Evolutionary conservation across 2,888 invertebrate species (phyloP), one percentile per base, ranked within the genome.

Genomic region (Nudaria mundana): DNA sequence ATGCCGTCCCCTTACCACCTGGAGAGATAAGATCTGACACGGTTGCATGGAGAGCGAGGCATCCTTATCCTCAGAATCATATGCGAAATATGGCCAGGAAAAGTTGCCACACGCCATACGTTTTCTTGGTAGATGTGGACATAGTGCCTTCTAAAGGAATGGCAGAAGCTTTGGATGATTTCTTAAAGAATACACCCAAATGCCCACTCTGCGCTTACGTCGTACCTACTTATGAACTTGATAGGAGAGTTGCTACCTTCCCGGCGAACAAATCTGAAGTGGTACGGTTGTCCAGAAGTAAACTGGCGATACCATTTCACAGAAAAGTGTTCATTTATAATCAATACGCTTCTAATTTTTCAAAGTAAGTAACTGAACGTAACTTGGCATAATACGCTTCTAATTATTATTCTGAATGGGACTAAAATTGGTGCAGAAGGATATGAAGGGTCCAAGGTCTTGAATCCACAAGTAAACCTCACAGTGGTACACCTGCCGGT

Each of bases 261-360:
- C 97, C 97, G 0, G 80, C 89, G n/a, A 95, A 94, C 66, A 97
- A 97, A 78, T 91, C 92, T 12, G 94, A 94, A 58, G 80, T 97
- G 41, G 82, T 96, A 36, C 85, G 94, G 37, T 81, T 97, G 46
- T 93, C 94, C 1, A 92, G 91, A 62, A 94, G 94, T 65, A 95
- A 95, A 35, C 81, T 96, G 32, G 97, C 97, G 0, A 91, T 96
- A 73, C 97, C 97, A 0, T 97, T 97, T 71, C 97, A 97, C 75
- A 93, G 95, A 65, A 96, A 96, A 81, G 95, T 97, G 45, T 97
- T 97, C 76, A 95, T 96, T 61, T 95, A 95, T 76, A 97, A 97
- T 76, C 97, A 97, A 76, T 96, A 92, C 67, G 97, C 97, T 4
- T 97, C 97, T 0, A 97, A 97, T 81, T 96, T 97, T 76, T 92